Conservation (phyloP, 2,888 invertebrate species). For the Ophion obscuratus region DNA sequence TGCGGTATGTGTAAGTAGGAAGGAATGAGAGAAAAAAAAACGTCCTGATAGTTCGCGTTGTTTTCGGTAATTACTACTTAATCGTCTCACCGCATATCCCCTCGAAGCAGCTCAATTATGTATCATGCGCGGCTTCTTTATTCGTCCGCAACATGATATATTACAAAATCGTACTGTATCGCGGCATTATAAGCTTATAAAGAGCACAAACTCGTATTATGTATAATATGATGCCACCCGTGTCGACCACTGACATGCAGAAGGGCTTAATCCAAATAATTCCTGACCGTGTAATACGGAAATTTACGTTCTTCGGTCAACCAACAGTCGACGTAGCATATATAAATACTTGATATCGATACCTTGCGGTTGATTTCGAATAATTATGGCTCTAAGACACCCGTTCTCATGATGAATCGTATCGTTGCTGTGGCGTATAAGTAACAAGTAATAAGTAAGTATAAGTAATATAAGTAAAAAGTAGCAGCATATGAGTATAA, state of each 20-base stretch:
- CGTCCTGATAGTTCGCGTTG: slow-evolving; percentile 72
- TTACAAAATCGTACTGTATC: slow-evolving; percentile 40
- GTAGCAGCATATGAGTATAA: no score
- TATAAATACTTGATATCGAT: slow-evolving; percentile 24
- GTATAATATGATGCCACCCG: background rate
- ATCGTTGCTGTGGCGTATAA: no score
- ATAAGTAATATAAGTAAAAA: no score
- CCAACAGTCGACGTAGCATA: background rate
- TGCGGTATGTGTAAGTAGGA: background rate
- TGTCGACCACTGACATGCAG: background rate
- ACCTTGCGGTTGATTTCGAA: slow-evolving; percentile 16
- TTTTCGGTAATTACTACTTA: slow-evolving; percentile 79
- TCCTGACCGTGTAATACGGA: background rate
- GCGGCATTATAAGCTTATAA: slow-evolving; percentile 12
- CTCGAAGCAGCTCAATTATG: slow-evolving; percentile 57
- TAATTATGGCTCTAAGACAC: slow-evolving; percentile 11
- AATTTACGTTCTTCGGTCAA: background rate
- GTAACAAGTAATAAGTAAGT: no score
- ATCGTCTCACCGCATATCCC: slow-evolving; percentile 61
- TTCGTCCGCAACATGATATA: slow-evolving; percentile 25
- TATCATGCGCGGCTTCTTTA: slow-evolving; percentile 53
- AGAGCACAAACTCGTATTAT: slow-evolving; percentile 20
- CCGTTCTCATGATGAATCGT: slow-evolving; percentile 1
- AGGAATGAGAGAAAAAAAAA: slow-evolving; percentile 30
- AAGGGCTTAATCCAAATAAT: background rate